Base-by-base conservation (phyloP, 2,888 invertebrate genomes). In the Sinodicranocentrus sp. region DNA sequence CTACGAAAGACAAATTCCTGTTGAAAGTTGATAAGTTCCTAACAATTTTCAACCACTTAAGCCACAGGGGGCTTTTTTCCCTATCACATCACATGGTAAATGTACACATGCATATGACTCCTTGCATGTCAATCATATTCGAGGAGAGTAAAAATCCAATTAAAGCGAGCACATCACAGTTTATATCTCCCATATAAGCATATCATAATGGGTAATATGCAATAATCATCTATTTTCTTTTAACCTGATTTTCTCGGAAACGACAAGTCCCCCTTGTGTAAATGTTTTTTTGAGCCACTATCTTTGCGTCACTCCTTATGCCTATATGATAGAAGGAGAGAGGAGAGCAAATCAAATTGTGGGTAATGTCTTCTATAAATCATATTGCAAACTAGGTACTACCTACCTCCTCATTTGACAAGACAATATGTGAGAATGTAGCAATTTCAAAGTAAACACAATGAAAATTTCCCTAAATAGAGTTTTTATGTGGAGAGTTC, bases 191-290 rank as follows among this genome's bases (percentile, higher is more conserved):
- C n/a, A 3, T n/a, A 48, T 48, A n/a, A 48, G 48, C 48, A 48
- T 48, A 48, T 48, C 48, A 48, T 48, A 48, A 15, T 48, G n/a
- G 2, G n/a, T n/a, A 48, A 48, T 48, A 33, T 33, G 33, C 33
- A 33, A 33, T 33, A 33, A 48, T 3, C 48, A 48, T 48, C n/a
- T 48, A 10, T 48, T n/a, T 48, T 48, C 48, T 57, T 25, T 28
- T 33, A 73, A 61, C 61, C 61, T 48, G 61, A 63, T 75, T 65
- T 75, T 65, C 75, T 75, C 75, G 75, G 75, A 75, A 75, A 63
- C 48, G 75, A 52, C 75, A 75, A 65, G 23, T 28, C 52, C 15
- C 33, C n/a, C 23, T 15, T 5, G 5, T 39, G 13, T 39, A 39
- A 39, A 39, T 39, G 39, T 39, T 13, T 39, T n/a, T n/a, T n/a